Evolutionary conservation across 2,888 invertebrate genomes (phyloP), one percentile per base, ranked within the genome.

Genomic region (Glaucopsyche alexis): DNA sequence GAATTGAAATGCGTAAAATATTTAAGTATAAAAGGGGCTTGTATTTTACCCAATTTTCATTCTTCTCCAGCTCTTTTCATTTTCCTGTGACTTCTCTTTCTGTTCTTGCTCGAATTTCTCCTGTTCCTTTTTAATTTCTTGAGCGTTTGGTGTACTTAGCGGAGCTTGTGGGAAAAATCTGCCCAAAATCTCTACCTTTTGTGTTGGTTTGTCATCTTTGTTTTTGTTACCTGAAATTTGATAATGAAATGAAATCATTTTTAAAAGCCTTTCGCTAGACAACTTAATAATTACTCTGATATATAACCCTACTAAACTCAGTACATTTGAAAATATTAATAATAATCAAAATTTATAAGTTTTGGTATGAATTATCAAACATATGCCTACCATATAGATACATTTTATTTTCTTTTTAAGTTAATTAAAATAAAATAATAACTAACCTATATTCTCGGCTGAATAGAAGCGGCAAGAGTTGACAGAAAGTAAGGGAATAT

Each of bases 51-150:
- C 94, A 73, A 95, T 93, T 84, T 96, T 96, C 95, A 96, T 96
- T 77, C 95, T 93, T 78, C 93, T 94, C 95, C 95, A 95, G 78
- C 96, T 95, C 72, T 95, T 95, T 79, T 96, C 95, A 82, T 95
- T 94, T 80, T 95, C 94, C 80, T 95, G 85, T 79, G 91, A 78
- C 84, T 94, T 93, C 76, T 94, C 93, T 77, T 93, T 89, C 66
- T 89, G 89, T 77, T 94, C 92, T 75, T 94, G 94, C 73, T 94
- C 94, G 82, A 94, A 91, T 60, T 85, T 85, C 75, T 93, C 92
- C 73, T 94, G 94, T 76, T 94, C 94, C 69, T 93, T 90, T 78
- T 94, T 91, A 40, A 94, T 90, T 76, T 93, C 91, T 76, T 92
- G 90, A 64, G 93, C 87, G 71, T 93, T 89, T 49, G 88, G 89